Base-by-base conservation (phyloP, 2,797 vertebrate genomes). In the Hirundo rustica region DNA sequence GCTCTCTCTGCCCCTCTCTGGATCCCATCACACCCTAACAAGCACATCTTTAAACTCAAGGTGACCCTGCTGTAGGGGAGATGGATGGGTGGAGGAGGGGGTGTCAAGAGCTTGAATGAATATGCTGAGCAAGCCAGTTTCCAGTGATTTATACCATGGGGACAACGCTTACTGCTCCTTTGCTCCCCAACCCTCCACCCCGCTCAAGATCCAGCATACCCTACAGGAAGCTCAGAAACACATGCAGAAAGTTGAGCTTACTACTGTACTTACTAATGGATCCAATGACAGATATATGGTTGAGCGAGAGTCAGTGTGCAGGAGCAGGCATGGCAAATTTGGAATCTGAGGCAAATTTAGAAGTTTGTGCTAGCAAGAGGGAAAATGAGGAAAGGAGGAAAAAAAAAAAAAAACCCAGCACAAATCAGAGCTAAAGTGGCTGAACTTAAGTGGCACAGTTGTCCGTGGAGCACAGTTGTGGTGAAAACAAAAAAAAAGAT, bases 251-350 rank as follows among this genome's bases (percentile, higher is more conserved):
- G 91, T 67, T 94, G 88, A 94, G 75, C 85, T 93, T 92, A 96
- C 93, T 95, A 92, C 88, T 96, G 92, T 92, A 93, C 88, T 95
- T 96, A 93, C 92, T 96, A 93, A 96, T 92, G 88, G 91, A 96
- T 96, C 78, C 75, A 96, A 42, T 96, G 94, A 96, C 93, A 96
- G 93, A 95, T 96, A 95, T 86, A 91, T 5, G 48, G 85, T 80
- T 94, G 71, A 95, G 70, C 3, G 0, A 89, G 62, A 96, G 86
- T 80, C 79, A 83, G 91, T 87, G 65, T 81, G 94, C 85, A 84
- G 85, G 73, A 91, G 71, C 71, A 95, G 80, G 92, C 94, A 96
- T 94, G 82, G 89, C 90, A 92, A 96, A 96, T 94, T 93, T 92
- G 94, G 96, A 95, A 97, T 96, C 93, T 96, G 92, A 94, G 44